phyloP scores from a whole-genome alignment of 2,113 vertebrate species.

The Microcebus lehilahytsara region DNA sequence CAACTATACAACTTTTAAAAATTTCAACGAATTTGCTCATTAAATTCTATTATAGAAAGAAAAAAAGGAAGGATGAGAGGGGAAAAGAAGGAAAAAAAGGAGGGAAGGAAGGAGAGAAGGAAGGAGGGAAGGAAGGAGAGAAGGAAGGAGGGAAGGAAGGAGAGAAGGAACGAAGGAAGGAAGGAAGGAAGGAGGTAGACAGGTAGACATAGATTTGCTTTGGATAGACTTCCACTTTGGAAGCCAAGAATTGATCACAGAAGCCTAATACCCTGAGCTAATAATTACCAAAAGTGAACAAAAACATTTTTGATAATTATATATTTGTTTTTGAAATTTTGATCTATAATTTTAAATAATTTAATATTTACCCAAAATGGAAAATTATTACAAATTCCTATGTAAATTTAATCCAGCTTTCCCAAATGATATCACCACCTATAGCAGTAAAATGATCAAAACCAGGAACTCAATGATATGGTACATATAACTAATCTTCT shows the following conservation, averaged over 20 bases:
- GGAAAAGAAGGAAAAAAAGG: not conserved
- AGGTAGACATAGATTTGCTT: not conserved
- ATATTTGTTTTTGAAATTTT: not conserved
- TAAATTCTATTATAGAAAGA: not conserved
- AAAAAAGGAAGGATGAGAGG: no score
- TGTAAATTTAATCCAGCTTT: not conserved
- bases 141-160: not conserved
- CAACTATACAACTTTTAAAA: not conserved
- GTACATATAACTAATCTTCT: not conserved
- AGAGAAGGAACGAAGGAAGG: no score
- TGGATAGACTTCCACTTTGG: not conserved
- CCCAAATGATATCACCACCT: not conserved
- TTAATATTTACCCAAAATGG: not conserved
- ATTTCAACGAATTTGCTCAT: not conserved
- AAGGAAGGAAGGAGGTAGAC: not conserved
- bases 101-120: no score
- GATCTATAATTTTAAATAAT: not conserved
- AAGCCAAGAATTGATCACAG: not conserved
- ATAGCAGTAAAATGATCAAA: not conserved
- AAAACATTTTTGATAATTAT: not conserved
- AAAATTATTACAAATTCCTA: not conserved
- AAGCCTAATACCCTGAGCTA: not conserved
- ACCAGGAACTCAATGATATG: not conserved
- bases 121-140: not conserved
- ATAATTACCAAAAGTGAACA: not conserved